phyloP scores from a whole-genome alignment of 1,140 invertebrate genomes.

The Lepeophtheirus salmonis region DNA sequence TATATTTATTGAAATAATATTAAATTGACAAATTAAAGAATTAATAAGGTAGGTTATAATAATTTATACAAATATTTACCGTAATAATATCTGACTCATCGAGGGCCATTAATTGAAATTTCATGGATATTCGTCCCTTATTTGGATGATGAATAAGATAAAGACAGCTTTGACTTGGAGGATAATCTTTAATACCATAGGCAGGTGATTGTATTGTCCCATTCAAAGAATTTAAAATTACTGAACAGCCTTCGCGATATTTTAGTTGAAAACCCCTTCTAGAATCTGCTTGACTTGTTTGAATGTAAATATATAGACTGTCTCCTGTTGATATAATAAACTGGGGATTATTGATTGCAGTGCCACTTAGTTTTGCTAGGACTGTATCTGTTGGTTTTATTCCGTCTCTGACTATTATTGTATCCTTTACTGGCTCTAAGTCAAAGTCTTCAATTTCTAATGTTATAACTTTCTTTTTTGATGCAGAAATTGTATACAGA shows the following conservation, averaged over 20 bases:
- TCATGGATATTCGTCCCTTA: slow-evolving; percentile 60
- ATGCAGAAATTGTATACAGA: slow-evolving; percentile 70
- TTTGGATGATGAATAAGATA: slow-evolving; percentile 66
- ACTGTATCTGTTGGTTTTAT: slow-evolving; percentile 58
- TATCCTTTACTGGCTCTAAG: slow-evolving; percentile 62
- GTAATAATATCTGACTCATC: slow-evolving; percentile 68
- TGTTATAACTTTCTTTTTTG: slow-evolving; percentile 30
- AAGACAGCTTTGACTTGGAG: slow-evolving; percentile 74
- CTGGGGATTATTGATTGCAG: slow-evolving; percentile 49
- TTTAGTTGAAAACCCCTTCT: slow-evolving; percentile 41
- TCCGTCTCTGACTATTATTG: slow-evolving; percentile 71
- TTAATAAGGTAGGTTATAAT: too few species aligned
- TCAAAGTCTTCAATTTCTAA: slow-evolving; percentile 60
- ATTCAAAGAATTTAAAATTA: slow-evolving; percentile 51
- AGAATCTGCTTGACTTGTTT: slow-evolving; percentile 67
- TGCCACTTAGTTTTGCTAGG: slow-evolving; percentile 60
- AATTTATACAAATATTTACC: slow-evolving; percentile 29
- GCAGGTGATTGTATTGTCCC: slow-evolving; percentile 72
- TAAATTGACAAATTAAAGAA: too few species aligned
- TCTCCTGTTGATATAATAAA: slow-evolving; percentile 77
- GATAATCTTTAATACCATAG: slow-evolving; percentile 59
- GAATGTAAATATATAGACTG: slow-evolving; percentile 73
- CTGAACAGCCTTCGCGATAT: slow-evolving; percentile 26
- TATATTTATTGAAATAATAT: too few species aligned
- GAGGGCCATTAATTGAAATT: slow-evolving; percentile 65